Percentiles rank a stretch among this genome's conserved stretches.
phyloP scores from a whole-genome alignment of 2,113 vertebrate species.

The Carettochelys insculpta region DNA sequence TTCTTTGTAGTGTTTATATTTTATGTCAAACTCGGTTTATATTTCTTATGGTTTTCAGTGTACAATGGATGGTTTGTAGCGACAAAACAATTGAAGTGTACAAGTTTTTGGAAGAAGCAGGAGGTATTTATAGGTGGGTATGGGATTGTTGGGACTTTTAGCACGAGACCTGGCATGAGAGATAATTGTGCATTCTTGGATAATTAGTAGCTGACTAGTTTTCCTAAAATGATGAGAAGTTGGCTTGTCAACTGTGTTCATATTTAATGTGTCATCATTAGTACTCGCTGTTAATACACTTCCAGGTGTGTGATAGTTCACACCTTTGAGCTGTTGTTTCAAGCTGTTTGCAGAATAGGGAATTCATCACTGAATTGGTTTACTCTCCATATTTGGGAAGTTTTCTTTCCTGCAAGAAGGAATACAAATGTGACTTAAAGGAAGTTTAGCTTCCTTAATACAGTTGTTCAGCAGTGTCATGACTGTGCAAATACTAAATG shows the following conservation, averaged over 20 bases:
- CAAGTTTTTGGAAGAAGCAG: neutral
- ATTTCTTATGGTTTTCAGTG: neutral
- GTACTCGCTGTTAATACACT: rapidly evolving
- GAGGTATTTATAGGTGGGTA: neutral
- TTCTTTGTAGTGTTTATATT: neutral
- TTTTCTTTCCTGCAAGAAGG: neutral
- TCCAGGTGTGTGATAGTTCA: neutral
- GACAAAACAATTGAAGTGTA: rapidly evolving
- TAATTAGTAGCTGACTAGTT: neutral
- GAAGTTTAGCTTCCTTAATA: neutral
- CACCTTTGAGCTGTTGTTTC: neutral
- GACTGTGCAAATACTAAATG: neutral
- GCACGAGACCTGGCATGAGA: neutral
- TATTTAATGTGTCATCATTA: neutral
- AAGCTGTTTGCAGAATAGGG: neutral
- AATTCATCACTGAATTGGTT: neutral
- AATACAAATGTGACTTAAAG: neutral
- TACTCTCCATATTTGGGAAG: neutral
- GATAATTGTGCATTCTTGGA: neutral
- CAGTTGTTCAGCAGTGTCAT: neutral
- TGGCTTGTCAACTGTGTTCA: neutral
- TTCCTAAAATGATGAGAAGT: neutral
- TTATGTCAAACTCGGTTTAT: neutral
- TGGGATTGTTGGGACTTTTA: neutral
- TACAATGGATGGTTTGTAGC: neutral